Evolutionary conservation across 2,888 invertebrate species (phyloP), one percentile per base, ranked within the genome.

Genomic region (Cerceris ruficornis): DNA sequence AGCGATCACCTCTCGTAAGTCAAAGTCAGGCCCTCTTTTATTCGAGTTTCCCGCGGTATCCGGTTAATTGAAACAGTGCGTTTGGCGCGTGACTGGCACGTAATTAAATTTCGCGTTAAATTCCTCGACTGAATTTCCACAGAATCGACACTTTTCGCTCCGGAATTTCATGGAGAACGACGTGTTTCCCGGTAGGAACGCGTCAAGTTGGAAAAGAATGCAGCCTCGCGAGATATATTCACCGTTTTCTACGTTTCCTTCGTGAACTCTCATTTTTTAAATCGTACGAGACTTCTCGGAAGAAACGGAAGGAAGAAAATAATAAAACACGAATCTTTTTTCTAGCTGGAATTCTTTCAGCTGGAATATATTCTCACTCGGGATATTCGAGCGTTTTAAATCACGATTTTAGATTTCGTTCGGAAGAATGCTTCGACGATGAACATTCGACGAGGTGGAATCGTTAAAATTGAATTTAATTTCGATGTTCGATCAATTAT

Each of bases 1-100:
- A 28, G 4, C 2, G 28, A 28, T 28, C 28, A 28, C 28, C 4
- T 28, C 28, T 4, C 1, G 28, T 28, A 28, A 28, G 28, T 28
- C 28, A 4, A 2, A 28, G 28, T 28, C 28, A 28, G 28, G 4
- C 1, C 28, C 28, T 28, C 4, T 28, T 28, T 28, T 28, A 1
- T 46, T 28, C 46, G 15, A 39, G 28, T 13, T 46, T 41, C 17
- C 46, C 49, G 17, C 17, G 61, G 5, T 6, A 49, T n/a, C 8
- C 59, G 41, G 28, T 15, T 17, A 17, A 28, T n/a, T 39, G 46
- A 28, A 55, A 41, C 49, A 41, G 39, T 62, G 62, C 55, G 46
- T 62, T 62, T 69, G 69, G 59, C 69, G 62, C 69, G 11, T 65
- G 71, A 71, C 58, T 71, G 71, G 65, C 65, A 59, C 55, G 69